These are phyloP conservation scores for Stomatorhinus walkeri DNA, from an alignment of 2,797 vertebrate species.

Conservation along the genomic window DNA sequence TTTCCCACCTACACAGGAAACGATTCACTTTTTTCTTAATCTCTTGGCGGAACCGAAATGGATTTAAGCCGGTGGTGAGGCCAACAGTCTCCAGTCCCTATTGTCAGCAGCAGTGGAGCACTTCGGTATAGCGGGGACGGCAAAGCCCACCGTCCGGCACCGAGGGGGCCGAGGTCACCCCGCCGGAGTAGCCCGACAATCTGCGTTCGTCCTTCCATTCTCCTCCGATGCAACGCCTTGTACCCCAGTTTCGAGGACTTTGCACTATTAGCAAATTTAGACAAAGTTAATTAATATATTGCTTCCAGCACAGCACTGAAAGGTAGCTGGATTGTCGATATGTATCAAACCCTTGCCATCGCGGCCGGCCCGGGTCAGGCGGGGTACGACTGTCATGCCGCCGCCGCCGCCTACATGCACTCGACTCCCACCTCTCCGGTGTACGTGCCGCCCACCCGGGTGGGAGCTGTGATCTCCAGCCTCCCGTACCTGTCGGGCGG, in stretches of 20 bases:
- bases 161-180: not conserved
- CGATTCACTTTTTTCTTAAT: not conserved
- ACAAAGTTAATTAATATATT: not conserved
- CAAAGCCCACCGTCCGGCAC: not conserved
- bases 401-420: not conserved
- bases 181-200: not conserved
- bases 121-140: not conserved
- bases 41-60: not conserved
- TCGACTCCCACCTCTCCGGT: not conserved
- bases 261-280: not conserved
- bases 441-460: not conserved
- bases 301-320: not conserved
- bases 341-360: constrained; percentile 12
- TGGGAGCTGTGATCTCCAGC: not conserved
- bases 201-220: not conserved
- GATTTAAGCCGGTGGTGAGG: not conserved
- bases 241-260: not conserved
- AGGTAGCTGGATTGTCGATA: not conserved
- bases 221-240: not conserved
- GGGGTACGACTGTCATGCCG: not conserved
- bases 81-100: not conserved
- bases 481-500: not conserved
- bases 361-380: not conserved
- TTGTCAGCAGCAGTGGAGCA: not conserved
- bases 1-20: not conserved